Evolutionary conservation across 2,888 invertebrate species (phyloP), one percentile per base, ranked within the genome.

Genomic region (Drosophila formosana): DNA sequence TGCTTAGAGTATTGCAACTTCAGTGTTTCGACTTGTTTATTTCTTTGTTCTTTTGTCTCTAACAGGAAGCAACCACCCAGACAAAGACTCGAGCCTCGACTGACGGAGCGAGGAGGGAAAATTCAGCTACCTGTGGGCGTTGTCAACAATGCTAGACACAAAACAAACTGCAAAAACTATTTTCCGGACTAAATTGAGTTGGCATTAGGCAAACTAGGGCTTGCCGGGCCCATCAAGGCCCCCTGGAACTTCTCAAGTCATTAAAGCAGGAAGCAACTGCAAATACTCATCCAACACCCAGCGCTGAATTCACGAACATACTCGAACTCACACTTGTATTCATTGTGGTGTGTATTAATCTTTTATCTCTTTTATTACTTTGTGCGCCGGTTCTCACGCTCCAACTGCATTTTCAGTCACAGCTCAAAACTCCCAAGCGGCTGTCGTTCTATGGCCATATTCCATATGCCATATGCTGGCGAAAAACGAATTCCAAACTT

Each of bases 381-480:
- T 65, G 50, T 72, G 78, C 63, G 58, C 72, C 52, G 74, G 60
- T 80, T 81, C 80, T 78, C 80, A 81, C 81, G 80, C 69, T 79
- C 66, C 53, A 79, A 60, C 68, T 72, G 66, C 55, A 79, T 47
- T 61, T 57, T 49, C 43, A 55, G 62, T 50, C 18, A 9, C 47
- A 63, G 50, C 50, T 50, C 5, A 32, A 64, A 64, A 23, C 25
- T 51, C 51, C 25, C 25, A 45, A 49, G 26, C 53, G 18, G 39
- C 56, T 51, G 53, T 37, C 53, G 45, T 46, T 32, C 23, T 45
- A 32, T 34, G 45, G 62, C 56, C 67, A 57, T 65, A 30, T 56
- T 45, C 32, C 43, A 34, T 69, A 73, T 77, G 66, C 50, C 37
- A 39, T 64, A 28, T 53, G 55, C 25, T 55, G 13, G 46, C 26